Conservation (phyloP, 2,113 vertebrate species). For the Microtus pennsylvanicus region DNA sequence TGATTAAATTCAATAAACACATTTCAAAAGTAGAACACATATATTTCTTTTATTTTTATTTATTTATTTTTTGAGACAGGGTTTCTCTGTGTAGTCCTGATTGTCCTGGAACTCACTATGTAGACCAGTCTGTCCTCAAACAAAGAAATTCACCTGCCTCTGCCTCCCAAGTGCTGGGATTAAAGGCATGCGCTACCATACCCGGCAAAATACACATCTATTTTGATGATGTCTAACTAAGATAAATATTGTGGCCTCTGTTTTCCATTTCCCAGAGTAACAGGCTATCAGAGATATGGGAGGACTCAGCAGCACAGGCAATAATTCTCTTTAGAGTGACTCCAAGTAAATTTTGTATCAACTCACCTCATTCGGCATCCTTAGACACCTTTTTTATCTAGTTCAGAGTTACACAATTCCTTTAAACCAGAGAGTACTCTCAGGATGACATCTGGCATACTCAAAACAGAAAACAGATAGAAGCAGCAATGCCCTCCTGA, state of each 20-base stretch:
- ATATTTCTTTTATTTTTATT: background rate
- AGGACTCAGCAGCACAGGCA: background rate
- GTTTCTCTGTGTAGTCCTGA: background rate
- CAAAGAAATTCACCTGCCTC: background rate
- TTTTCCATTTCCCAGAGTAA: background rate
- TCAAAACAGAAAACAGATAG: background rate
- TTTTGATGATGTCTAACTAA: background rate
- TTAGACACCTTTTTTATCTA: background rate
- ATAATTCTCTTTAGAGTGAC: background rate
- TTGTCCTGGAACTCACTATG: background rate
- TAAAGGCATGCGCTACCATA: background rate
- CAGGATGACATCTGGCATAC: background rate
- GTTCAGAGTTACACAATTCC: background rate
- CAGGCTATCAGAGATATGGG: background rate
- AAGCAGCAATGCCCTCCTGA: background rate
- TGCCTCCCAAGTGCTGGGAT: background rate
- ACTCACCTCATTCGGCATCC: background rate
- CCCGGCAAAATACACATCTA: background rate
- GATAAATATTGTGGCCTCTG: background rate
- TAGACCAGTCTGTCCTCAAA: background rate
- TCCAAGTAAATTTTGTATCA: background rate
- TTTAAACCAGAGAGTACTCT: conserved; percentile 10
- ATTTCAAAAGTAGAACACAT: background rate
- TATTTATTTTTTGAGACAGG: background rate
- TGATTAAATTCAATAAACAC: background rate